A percentile compares a stretch with the other conserved stretches of the same genome.
These are phyloP conservation scores for Liposcelis brunnea DNA, from an alignment of 2,888 invertebrate species.

Conservation along the genomic window DNA sequence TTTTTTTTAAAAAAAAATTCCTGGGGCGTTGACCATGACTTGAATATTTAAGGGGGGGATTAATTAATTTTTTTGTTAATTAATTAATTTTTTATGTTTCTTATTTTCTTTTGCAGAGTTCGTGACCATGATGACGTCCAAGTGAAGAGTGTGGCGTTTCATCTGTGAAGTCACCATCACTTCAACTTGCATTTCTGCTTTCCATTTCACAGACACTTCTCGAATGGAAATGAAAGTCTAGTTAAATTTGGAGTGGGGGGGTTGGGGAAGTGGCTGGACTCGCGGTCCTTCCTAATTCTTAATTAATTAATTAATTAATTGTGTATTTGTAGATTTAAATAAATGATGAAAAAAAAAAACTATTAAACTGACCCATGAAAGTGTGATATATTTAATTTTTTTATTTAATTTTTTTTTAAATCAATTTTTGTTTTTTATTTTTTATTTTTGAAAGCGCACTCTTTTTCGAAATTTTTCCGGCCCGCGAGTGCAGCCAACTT, in stretches of 20 bases:
- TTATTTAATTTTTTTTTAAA: constrained; percentile 15
- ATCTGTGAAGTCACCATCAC: constrained; percentile 18
- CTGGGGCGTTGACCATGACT: no score
- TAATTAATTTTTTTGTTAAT: neutral
- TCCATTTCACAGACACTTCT: constrained; percentile 20
- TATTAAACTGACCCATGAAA: constrained; percentile 16
- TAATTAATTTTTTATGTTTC: neutral
- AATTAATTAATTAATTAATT: constrained; percentile 11
- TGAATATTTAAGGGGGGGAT: neutral
- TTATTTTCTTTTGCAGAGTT: constrained; percentile 57
- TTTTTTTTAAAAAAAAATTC: no score
- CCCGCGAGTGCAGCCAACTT: no score
- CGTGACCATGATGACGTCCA: constrained; percentile 98
- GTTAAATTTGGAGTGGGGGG: constrained; percentile 3
- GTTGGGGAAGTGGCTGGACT: no score
- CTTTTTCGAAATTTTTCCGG: no score
- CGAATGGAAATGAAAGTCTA: constrained; percentile 18
- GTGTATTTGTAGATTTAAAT: constrained; percentile 13
- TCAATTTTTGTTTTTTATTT: constrained; percentile 15
- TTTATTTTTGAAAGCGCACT: constrained; percentile 13
- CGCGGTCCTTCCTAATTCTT: no score
- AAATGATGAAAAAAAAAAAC: constrained; percentile 7
- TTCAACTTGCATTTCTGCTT: constrained; percentile 22
- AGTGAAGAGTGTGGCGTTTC: constrained; percentile 42
- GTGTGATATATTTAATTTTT: constrained; percentile 17